A percentile compares a stretch with the other conserved stretches of the same genome.
phyloP scores from a whole-genome alignment of 2,888 invertebrate genomes.

The Drosophila nigricruria region DNA sequence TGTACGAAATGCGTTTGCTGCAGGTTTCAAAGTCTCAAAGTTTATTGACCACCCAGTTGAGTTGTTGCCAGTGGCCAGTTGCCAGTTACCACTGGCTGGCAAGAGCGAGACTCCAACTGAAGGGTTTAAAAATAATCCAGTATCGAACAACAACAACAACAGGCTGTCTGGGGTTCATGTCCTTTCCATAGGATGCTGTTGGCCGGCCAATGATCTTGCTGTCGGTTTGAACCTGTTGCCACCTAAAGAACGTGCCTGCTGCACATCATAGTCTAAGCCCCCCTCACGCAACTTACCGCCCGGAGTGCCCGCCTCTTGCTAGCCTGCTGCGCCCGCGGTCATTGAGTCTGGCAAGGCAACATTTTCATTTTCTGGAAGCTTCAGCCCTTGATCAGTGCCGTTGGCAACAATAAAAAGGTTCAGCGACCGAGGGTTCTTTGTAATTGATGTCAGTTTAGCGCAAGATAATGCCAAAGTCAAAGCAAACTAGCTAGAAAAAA shows the following conservation, averaged over 20 bases:
- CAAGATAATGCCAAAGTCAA: neutral
- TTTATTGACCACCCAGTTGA: conserved; percentile 30
- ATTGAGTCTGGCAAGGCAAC: conserved; percentile 13
- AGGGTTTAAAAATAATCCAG: conserved; percentile 50
- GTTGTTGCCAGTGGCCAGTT: conserved; percentile 1
- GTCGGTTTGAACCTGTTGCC: conserved; percentile 49
- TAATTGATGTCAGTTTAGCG: neutral
- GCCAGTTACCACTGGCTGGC: conserved; percentile 6
- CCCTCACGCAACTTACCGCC: too few species aligned
- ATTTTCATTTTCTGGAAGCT: conserved; percentile 23
- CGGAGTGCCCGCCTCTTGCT: neutral
- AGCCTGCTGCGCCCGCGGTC: neutral
- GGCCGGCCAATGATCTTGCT: conserved; percentile 61
- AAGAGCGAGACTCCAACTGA: conserved; percentile 3
- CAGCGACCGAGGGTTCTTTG: conserved; percentile 33
- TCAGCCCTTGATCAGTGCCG: conserved; percentile 18
- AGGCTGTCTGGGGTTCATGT: conserved; percentile 42
- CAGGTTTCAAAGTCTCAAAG: conserved; percentile 14
- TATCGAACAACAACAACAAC: conserved; percentile 3
- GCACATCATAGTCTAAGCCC: too few species aligned
- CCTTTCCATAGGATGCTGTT: conserved; percentile 63
- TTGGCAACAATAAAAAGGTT: conserved; percentile 48
- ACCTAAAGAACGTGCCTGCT: conserved; percentile 27
- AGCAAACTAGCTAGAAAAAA: conserved; percentile 5
- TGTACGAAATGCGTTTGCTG: conserved; percentile 10